Base-by-base conservation (phyloP, 2,113 vertebrate species). In the Platichthys flesus region DNA sequence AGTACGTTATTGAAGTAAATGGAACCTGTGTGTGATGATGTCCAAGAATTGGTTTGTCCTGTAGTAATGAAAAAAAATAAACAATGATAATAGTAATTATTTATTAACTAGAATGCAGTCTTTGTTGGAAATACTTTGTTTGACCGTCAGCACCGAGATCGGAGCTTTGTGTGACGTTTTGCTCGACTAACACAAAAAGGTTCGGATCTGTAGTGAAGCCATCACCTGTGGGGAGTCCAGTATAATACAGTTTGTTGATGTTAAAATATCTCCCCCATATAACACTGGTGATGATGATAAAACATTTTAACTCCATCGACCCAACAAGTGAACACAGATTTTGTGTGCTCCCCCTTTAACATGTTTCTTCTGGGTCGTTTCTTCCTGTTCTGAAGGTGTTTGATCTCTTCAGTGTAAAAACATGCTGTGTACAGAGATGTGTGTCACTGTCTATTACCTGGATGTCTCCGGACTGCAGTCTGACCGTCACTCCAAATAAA, bases 381-480 rank as follows among this genome's bases (percentile, higher is more conserved):
- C 40, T 42, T 42, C 40, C 64, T 85, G 81, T 87, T 93, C 81
- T 89, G 81, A 80, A 85, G 85, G 77, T 75, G 78, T 85, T 81
- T 58, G 83, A 87, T 74, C 85, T 90, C 82, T 83, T 90, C 74
- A 86, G 86, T 93, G 91, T 93, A 90, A 89, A 90, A 89, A 90
- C 89, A 89, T 31, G 62, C 79, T 82, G 86, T 92, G 85, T 90
- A 92, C 87, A 86, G 85, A 92, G 83, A 85, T 88, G 89, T 90
- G 84, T 90, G 84, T 91, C 86, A 80, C 90, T 89, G 89, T 94
- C 91, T 90, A 83, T 88, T 90, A 91, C 70, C 79, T 85, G 84
- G 89, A 91, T 90, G 93, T 94, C 80, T 92, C 86, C 92, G 83
- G 88, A 92, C 90, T 93, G 90, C 88, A 90, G 90, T 89, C 90